These are phyloP conservation scores for Lucilia sericata DNA, from an alignment of 1,140 invertebrate species.

Conservation along the genomic window DNA sequence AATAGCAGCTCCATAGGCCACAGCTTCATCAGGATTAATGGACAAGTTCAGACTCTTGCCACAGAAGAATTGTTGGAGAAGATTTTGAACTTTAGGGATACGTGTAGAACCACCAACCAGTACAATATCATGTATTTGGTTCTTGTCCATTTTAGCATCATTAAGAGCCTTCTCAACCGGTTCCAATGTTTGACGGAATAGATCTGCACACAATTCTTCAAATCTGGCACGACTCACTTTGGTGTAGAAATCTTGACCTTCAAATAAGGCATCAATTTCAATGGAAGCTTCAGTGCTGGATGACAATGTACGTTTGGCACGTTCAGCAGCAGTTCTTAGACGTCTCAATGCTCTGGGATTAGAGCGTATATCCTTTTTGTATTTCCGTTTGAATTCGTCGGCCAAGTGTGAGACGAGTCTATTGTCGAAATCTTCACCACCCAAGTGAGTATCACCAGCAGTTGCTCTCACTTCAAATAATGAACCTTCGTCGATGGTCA, in stretches of 20 bases:
- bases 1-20: conserved; percentile 79
- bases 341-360: conserved; percentile 84
- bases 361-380: conserved; percentile 80
- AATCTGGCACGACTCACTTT: conserved; percentile 86
- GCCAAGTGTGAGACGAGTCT: conserved; percentile 84
- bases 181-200: conserved; percentile 77
- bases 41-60: conserved; percentile 78
- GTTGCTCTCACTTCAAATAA: conserved; percentile 84
- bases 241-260: conserved; percentile 87
- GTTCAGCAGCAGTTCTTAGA: conserved; percentile 80
- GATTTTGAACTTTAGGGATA: conserved; percentile 76
- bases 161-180: conserved; percentile 81
- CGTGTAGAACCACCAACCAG: conserved; percentile 75
- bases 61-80: conserved; percentile 75
- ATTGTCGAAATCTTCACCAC: conserved; percentile 83
- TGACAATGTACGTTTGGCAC: conserved; percentile 76
- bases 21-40: conserved; percentile 86
- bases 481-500: conserved; percentile 87
- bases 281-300: conserved; percentile 78
- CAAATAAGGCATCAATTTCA: conserved; percentile 80
- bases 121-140: conserved; percentile 75
- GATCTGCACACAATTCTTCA: conserved; percentile 88
- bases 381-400: conserved; percentile 85
- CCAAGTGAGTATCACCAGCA: conserved; percentile 80
- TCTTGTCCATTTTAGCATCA: conserved; percentile 82